A percentile compares a stretch with the other conserved stretches of the same genome.
phyloP scores from a whole-genome alignment of 2,888 invertebrate genomes.

The Hermodice carunculata region DNA sequence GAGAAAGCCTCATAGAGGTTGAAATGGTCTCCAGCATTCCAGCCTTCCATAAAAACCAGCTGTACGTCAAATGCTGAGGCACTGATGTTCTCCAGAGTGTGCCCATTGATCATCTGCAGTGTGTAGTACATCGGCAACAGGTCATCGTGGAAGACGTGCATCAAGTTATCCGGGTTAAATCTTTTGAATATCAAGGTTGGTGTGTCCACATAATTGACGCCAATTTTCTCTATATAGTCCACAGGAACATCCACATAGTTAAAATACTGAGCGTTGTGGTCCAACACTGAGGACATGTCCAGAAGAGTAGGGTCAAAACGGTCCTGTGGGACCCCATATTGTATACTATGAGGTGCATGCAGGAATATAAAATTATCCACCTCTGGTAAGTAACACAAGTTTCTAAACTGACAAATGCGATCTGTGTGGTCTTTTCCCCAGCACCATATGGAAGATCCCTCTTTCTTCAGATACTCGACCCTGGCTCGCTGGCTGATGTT shows the following conservation, averaged over 20 bases:
- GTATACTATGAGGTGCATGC: constrained; percentile 50
- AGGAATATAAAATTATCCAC: constrained; percentile 68
- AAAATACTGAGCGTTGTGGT: constrained; percentile 66
- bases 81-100: constrained; percentile 4
- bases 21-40: constrained; percentile 49
- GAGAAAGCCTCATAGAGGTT: constrained; percentile 67
- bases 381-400: constrained; percentile 68
- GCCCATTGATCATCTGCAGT: constrained; percentile 51
- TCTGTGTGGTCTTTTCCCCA: constrained; percentile 46
- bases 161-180: constrained; percentile 73
- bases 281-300: constrained; percentile 67
- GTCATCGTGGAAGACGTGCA: constrained; percentile 74
- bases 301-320: constrained; percentile 55
- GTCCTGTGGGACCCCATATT: constrained; percentile 55
- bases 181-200: constrained; percentile 64
- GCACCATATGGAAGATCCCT: constrained; percentile 53
- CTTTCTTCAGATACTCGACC: constrained; percentile 5
- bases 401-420: constrained; percentile 67
- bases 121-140: constrained; percentile 70
- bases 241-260: constrained; percentile 62
- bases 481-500: too few species aligned
- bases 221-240: constrained; percentile 44
- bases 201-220: constrained; percentile 42
- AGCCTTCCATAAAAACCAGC: constrained; percentile 36
- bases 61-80: constrained; percentile 51